phyloP scores from a whole-genome alignment of 2,113 vertebrate genomes.

The Cepphus grylle region DNA sequence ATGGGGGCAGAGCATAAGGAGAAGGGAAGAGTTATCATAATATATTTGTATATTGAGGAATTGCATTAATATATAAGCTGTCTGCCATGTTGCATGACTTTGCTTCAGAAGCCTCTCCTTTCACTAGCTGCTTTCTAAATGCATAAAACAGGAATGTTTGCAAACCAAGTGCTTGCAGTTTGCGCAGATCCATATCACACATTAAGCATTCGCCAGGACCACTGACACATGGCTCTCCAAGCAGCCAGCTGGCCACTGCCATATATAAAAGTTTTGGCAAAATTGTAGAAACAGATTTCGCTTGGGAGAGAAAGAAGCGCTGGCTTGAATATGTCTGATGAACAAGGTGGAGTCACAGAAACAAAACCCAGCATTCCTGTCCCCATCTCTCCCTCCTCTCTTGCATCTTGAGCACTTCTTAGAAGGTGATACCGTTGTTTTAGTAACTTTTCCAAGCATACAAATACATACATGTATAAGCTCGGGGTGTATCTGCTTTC shows the following conservation, averaged over 20 bases:
- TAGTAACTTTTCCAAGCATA: background rate
- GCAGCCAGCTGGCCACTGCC: constrained; percentile 67
- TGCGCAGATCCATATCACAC: constrained; percentile 55
- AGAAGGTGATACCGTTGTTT: background rate
- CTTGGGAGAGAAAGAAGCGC: constrained; percentile 26
- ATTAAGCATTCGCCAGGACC: constrained; percentile 57
- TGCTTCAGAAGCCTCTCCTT: constrained; percentile 47
- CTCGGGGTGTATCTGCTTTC: background rate
- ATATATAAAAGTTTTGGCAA: constrained; percentile 64
- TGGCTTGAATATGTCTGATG: constrained; percentile 35
- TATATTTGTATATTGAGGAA: background rate
- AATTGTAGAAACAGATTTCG: constrained; percentile 52
- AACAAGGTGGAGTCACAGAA: constrained; percentile 18
- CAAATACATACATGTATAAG: background rate
- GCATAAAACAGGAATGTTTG: constrained; percentile 59
- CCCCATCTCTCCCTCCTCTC: background rate
- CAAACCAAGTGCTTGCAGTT: constrained; percentile 57
- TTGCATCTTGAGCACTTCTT: background rate
- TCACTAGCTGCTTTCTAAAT: constrained; percentile 43
- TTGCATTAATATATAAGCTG: background rate
- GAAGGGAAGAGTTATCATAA: accelerated
- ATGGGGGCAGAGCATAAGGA: background rate
- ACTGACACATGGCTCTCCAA: constrained; percentile 64
- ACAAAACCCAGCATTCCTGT: background rate
- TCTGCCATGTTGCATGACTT: constrained; percentile 14